phyloP scores from a whole-genome alignment of 2,797 vertebrate genomes.

The Enteromius thamalakanensis region DNA sequence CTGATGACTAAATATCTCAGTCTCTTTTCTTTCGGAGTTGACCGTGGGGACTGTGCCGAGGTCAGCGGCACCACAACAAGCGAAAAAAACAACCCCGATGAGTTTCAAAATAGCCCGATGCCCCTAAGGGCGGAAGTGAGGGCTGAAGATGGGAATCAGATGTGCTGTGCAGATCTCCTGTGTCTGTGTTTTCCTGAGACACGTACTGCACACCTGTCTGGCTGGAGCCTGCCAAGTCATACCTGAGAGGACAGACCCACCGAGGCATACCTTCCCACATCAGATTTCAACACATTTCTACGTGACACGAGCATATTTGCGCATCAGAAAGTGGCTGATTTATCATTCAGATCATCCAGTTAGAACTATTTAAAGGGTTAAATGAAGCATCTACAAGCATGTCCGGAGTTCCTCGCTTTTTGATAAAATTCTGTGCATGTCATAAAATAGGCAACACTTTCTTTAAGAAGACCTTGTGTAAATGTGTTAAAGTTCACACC shows the following conservation, averaged over 20 bases:
- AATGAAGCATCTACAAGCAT: neutral
- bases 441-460: neutral
- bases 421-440: neutral
- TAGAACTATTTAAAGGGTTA: neutral
- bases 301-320: slow-evolving; percentile 19
- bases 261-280: slow-evolving; percentile 23
- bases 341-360: slow-evolving; percentile 17
- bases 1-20: slow-evolving; percentile 56
- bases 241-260: slow-evolving; percentile 29
- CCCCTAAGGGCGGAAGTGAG: slow-evolving; percentile 34
- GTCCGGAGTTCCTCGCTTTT: neutral
- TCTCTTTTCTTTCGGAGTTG: slow-evolving; percentile 41
- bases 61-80: slow-evolving; percentile 46
- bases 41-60: slow-evolving; percentile 56
- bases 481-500: neutral
- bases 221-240: slow-evolving; percentile 13
- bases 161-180: slow-evolving; percentile 33
- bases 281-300: slow-evolving; percentile 44
- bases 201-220: slow-evolving; percentile 48
- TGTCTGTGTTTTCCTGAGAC: slow-evolving; percentile 41
- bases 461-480: neutral
- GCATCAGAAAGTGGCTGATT: neutral
- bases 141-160: slow-evolving; percentile 42
- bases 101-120: slow-evolving; percentile 13
- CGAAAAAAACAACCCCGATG: slow-evolving; percentile 12